These are phyloP conservation scores for Seladonia tumulorum DNA, from an alignment of 2,888 invertebrate species.

Conservation along the genomic window DNA sequence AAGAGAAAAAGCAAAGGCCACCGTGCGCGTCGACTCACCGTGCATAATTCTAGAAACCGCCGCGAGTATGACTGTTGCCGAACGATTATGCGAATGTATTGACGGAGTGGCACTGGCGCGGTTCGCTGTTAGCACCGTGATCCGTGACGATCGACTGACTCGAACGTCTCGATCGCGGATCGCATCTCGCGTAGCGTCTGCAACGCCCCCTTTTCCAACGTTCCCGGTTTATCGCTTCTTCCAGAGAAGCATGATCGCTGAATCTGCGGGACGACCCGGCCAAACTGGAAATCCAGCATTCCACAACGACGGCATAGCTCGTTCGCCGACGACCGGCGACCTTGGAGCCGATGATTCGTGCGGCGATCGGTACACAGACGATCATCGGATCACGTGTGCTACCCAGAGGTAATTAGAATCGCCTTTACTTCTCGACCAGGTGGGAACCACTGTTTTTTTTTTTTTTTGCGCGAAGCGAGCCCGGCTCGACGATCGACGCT, in stretches of 20 bases:
- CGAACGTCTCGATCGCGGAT: not conserved
- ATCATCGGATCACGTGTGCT: not conserved
- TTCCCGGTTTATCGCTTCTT: not conserved
- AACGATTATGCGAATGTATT: not conserved
- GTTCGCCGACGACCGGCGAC: not conserved
- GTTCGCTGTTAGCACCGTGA: not conserved
- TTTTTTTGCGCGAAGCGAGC: no score
- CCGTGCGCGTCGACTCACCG: not conserved
- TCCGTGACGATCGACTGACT: constrained; percentile 3
- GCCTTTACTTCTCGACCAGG: not conserved
- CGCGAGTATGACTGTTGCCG: not conserved
- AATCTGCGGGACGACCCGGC: not conserved
- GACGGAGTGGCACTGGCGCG: not conserved
- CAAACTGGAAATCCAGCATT: constrained; percentile 7
- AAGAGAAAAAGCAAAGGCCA: not conserved
- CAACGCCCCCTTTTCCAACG: constrained; percentile 1
- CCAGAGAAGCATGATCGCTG: not conserved
- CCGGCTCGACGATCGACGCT: no score
- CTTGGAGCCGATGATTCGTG: not conserved
- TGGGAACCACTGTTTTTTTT: not conserved
- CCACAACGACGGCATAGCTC: not conserved
- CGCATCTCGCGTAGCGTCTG: not conserved
- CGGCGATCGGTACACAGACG: not conserved
- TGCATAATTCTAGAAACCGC: not conserved
- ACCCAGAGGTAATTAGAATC: not conserved